A percentile compares a stretch with the other conserved stretches of the same genome.
phyloP scores from a whole-genome alignment of 2,797 vertebrate genomes.

The Poliocrania exsul region DNA sequence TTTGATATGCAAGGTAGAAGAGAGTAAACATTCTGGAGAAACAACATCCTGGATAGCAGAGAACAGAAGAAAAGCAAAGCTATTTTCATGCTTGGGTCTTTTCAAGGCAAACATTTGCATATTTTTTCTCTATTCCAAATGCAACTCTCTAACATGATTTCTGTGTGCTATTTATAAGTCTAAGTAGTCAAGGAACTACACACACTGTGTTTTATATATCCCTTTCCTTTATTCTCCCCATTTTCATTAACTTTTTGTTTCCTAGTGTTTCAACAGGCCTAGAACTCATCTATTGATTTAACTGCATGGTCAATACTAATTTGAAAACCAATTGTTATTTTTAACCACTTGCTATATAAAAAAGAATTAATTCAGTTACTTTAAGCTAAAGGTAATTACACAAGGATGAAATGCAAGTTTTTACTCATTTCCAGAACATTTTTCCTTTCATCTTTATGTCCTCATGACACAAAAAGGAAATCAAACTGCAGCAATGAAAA shows the following conservation, averaged over 20 bases:
- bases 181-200: background rate
- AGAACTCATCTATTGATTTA: background rate
- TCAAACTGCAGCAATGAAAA: background rate
- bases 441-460: background rate
- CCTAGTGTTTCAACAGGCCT: background rate
- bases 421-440: background rate
- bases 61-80: background rate
- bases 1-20: background rate
- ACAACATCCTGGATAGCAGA: background rate
- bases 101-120: constrained; percentile 1
- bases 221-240: background rate
- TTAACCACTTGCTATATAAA: background rate
- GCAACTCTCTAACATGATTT: background rate
- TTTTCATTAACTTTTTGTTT: background rate
- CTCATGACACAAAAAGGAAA: background rate
- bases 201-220: background rate
- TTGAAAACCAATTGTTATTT: background rate
- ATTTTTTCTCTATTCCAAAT: background rate
- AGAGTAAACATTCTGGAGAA: background rate
- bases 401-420: background rate
- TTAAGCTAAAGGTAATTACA: background rate
- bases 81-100: background rate
- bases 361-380: background rate
- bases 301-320: background rate
- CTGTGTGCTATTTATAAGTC: background rate